Base-by-base conservation (phyloP, 2,113 vertebrate genomes). In the Scartelaos histophorus region DNA sequence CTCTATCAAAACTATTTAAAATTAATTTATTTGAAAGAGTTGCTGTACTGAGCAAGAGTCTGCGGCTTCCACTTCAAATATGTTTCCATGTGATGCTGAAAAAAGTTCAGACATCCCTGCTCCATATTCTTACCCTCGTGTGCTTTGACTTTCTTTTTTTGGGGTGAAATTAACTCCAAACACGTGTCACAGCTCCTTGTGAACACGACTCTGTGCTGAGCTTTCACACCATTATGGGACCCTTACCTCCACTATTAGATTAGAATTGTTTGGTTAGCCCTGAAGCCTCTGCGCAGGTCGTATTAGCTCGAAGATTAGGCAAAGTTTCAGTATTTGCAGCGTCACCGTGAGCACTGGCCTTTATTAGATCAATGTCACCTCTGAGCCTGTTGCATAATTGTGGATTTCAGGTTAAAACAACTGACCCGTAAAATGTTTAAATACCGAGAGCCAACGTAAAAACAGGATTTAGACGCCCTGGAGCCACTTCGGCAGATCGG, bases 221-320 rank as follows among this genome's bases (percentile, higher is more conserved):
- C 76, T 73, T 74, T 54, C 73, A 76, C 73, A 67, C 69, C 71
- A 78, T 73, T 72, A 24, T 0, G 68, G 61, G 73, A 62, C 69
- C 64, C 24, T 66, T 69, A 56, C 38, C 47, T 35, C 62, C 74
- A 71, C 60, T 35, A 75, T 80, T 84, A 2, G 22, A 82, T 85
- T 81, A 82, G 0, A 17, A 69, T 64, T 11, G 46, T 68, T 76
- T 67, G 75, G 15, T 19, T 24, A 65, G 24, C 53, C 11, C 24
- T 21, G 17, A 47, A 54, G 58, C 24, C 70, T 46, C 19, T 3
- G 58, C 53, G 25, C 16, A 9, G 56, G 11, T 64, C 7, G 45
- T 73, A 75, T 80, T 78, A 60, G 75, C 49, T 22, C 54, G 61
- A 54, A 79, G 69, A 66, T 16, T 1, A 38, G 19, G 45, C 58